Conservation (phyloP, 2,888 invertebrate species). For the Melinopterus prodromus region DNA sequence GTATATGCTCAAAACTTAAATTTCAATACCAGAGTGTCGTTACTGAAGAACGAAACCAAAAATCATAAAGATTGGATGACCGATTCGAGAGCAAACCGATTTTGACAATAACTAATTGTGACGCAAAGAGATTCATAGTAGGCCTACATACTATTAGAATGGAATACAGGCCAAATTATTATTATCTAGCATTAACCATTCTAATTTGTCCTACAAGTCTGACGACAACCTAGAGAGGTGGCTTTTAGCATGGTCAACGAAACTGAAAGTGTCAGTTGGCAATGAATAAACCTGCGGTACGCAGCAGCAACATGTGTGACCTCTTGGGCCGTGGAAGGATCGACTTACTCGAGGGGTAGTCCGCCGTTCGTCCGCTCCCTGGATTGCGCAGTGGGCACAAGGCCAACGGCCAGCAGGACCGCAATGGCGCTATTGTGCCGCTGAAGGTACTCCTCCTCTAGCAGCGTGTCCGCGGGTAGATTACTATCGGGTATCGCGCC, state of each 20-base stretch:
- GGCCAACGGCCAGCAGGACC: slow-evolving; percentile 65
- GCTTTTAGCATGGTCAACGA: neutral
- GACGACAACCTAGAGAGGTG: neutral
- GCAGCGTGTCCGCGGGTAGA: slow-evolving; percentile 48
- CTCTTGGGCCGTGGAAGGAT: neutral
- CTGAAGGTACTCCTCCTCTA: slow-evolving; percentile 47
- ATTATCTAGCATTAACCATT: too few species aligned
- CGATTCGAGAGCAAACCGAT: too few species aligned
- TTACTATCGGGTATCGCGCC: slow-evolving; percentile 62
- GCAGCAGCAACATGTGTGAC: neutral
- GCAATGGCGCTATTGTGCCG: slow-evolving; percentile 59
- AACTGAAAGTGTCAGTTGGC: neutral
- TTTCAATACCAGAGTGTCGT: too few species aligned
- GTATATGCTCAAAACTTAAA: too few species aligned
- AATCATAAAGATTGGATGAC: too few species aligned
- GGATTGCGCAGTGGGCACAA: slow-evolving; percentile 58
- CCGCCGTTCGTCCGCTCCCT: slow-evolving; percentile 50
- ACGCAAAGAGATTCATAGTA: too few species aligned
- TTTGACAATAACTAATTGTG: too few species aligned
- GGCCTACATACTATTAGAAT: too few species aligned
- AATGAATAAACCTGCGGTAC: neutral
- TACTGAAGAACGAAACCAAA: too few species aligned
- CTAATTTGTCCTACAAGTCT: neutral
- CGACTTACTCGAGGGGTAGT: slow-evolving; percentile 59
- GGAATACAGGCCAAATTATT: too few species aligned